Evolutionary conservation across 1,140 invertebrate species (phyloP), one percentile per base, ranked within the genome.

Genomic region (Leptonema lineaticorne): DNA sequence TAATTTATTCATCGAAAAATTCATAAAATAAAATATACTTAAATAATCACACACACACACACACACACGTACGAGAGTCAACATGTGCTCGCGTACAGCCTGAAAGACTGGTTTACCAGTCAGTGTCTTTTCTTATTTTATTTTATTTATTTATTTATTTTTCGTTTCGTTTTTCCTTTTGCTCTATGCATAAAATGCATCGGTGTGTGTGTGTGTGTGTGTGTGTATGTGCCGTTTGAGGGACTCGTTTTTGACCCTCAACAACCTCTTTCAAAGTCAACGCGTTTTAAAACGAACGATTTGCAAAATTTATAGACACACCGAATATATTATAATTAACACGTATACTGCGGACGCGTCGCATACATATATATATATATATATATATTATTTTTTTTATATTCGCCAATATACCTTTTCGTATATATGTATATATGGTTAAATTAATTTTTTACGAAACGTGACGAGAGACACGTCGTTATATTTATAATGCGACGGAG

Each of bases 131-230:
- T 53, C 48, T 53, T 53, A 22, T 53, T 53, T 26, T 57, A n/a
- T n/a, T n/a, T n/a, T n/a, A n/a, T n/a, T n/a, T n/a, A n/a, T n/a
- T n/a, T n/a, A n/a, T n/a, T n/a, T 57, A 5, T 57, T 57, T 57
- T 57, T n/a, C n/a, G n/a, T n/a, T 53, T 20, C 24, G 48, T 53
- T 20, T 53, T 62, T 24, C 20, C 20, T 28, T 62, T 62, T 62
- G 29, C 58, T 62, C 58, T 62, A 62, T 62, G 58, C 58, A 62
- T 62, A 62, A 62, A 62, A n/a, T 26, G 26, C 53, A 28, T 57
- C 20, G 7, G 16, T 57, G n/a, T n/a, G n/a, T 16, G 37, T 16
- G 58, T n/a, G 58, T 18, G 41, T 16, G 58, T 62, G 58, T 62
- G 58, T 62, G 33, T 28, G 58, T 62, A 30, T 29, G 28, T 37